These are phyloP conservation scores for Diphyllodes magnificus DNA, from an alignment of 2,113 vertebrate species.

Conservation along the genomic window DNA sequence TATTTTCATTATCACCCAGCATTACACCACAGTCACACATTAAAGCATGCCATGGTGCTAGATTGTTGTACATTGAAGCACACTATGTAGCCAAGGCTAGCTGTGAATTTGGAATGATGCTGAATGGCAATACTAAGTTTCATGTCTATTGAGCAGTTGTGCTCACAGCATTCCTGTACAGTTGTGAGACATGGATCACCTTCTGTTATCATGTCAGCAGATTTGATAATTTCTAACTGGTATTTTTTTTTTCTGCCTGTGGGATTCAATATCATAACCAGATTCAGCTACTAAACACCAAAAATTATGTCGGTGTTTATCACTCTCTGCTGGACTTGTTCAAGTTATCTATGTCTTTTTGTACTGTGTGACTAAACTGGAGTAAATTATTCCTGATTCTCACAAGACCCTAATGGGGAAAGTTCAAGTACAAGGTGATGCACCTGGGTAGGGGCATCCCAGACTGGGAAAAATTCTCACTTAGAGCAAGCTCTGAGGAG, in stretches of 20 bases:
- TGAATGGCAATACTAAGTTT: not conserved
- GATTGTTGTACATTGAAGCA: not conserved
- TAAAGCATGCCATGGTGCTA: not conserved
- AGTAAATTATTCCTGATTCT: not conserved
- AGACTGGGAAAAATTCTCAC: not conserved
- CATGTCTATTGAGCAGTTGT: not conserved
- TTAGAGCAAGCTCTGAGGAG: not conserved
- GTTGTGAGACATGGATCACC: not conserved
- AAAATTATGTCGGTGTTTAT: not conserved
- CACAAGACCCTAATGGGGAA: not conserved
- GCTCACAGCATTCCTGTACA: not conserved
- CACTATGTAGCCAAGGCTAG: not conserved
- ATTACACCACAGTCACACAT: not conserved
- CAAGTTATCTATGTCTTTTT: not conserved
- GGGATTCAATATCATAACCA: not conserved
- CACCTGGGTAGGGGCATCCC: too few species aligned
- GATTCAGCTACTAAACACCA: not conserved
- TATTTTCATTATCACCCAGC: slow-evolving; percentile 15
- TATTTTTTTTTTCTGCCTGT: not conserved
- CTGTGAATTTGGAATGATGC: slow-evolving; percentile 33
- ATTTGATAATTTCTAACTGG: not conserved
- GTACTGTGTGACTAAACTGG: not conserved
- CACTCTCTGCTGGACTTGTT: not conserved
- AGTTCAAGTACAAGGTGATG: not conserved
- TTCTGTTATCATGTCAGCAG: not conserved